Conservation (phyloP, 35 echinoderm and acorn worm genomes). For the Apostichopus californicus region DNA sequence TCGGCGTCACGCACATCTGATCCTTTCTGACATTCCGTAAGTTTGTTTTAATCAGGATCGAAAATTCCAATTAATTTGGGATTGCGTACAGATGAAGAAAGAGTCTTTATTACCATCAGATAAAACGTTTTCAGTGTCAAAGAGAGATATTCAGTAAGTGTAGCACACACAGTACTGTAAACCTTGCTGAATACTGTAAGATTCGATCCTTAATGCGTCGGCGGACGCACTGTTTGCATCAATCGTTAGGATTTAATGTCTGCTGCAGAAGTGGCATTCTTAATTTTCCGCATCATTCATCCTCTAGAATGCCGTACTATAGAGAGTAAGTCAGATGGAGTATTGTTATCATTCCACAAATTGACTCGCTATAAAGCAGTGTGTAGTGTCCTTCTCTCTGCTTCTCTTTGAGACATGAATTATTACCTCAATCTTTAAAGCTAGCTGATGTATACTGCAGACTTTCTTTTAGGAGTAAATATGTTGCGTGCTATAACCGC, state of each 20-base stretch:
- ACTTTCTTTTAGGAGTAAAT: background rate
- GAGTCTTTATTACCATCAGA: no score
- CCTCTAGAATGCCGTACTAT: background rate
- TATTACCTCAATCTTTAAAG: background rate
- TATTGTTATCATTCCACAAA: background rate
- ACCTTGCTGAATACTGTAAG: no score
- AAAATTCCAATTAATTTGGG: no score
- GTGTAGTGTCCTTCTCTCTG: background rate
- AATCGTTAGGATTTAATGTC: background rate
- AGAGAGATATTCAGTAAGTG: no score
- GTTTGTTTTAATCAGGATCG: no score
- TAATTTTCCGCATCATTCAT: background rate
- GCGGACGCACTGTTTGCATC: background rate
- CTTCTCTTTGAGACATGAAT: background rate
- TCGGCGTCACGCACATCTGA: no score
- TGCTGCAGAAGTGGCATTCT: background rate
- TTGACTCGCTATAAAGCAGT: background rate
- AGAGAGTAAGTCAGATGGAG: background rate
- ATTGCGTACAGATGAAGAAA: no score
- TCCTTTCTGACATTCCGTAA: no score
- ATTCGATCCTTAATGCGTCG: no score
- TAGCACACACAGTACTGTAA: no score
- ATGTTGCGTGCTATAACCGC: background rate
- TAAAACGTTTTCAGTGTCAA: no score
- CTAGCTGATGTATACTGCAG: background rate